These are phyloP conservation scores for Saccostrea cuccullata DNA, from an alignment of 1,140 invertebrate genomes.

Conservation along the genomic window DNA sequence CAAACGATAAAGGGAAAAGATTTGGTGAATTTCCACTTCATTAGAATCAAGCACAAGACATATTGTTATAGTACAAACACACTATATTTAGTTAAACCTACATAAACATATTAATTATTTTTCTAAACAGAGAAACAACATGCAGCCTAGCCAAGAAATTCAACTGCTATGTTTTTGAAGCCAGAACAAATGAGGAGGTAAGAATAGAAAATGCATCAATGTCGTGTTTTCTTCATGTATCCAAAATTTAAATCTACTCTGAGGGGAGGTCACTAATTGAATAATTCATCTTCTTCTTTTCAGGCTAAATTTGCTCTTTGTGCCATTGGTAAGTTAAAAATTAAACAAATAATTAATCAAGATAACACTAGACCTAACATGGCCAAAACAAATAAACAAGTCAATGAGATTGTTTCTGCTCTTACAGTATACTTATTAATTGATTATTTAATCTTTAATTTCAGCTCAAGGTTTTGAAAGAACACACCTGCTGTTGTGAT, in stretches of 20 bases:
- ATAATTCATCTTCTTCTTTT: conserved; percentile 30
- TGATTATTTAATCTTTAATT: background rate
- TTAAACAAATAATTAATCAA: too few species aligned
- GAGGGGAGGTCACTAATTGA: background rate
- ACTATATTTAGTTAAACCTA: too few species aligned
- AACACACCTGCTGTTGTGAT: conserved; percentile 30
- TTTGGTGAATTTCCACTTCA: too few species aligned
- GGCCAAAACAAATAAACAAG: background rate
- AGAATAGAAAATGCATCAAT: background rate
- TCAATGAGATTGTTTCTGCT: background rate
- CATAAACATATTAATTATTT: background rate
- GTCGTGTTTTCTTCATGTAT: background rate
- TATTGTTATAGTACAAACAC: too few species aligned
- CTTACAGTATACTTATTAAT: background rate
- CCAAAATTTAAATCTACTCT: background rate
- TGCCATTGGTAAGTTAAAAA: conserved; percentile 70
- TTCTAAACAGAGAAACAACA: conserved; percentile 81
- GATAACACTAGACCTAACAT: too few species aligned
- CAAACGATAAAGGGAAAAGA: too few species aligned
- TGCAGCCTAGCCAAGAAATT: conserved; percentile 82
- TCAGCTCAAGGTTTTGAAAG: conserved; percentile 38
- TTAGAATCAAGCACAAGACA: too few species aligned
- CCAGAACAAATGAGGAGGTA: conserved; percentile 79
- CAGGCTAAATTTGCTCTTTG: conserved; percentile 71
- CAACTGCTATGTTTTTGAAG: conserved; percentile 81